Evolutionary conservation across 2,113 vertebrate genomes (phyloP).

Genomic region (Saimiri boliviensis): DNA sequence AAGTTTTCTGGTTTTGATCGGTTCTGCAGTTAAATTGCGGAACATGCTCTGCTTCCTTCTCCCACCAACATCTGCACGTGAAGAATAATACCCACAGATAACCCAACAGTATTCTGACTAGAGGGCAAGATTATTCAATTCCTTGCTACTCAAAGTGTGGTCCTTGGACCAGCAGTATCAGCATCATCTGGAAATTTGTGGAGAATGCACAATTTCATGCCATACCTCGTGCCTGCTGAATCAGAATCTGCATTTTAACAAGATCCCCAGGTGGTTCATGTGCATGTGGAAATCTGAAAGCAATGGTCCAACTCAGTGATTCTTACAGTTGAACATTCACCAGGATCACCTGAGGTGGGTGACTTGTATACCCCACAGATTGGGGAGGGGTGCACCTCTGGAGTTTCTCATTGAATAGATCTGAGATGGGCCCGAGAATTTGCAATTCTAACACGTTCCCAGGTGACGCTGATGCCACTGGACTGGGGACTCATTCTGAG

Average conservation of each 20-base stretch:
- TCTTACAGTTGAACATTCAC: background rate
- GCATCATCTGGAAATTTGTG: background rate
- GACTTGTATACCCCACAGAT: background rate
- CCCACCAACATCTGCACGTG: background rate
- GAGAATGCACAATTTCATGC: background rate
- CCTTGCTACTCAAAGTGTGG: background rate
- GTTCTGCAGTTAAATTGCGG: background rate
- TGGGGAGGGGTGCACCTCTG: background rate
- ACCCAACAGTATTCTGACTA: background rate
- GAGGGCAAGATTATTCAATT: background rate
- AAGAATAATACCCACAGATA: slow-evolving; percentile 3
- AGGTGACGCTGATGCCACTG: background rate
- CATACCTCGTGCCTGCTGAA: background rate
- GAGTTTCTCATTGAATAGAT: background rate
- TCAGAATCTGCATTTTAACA: background rate
- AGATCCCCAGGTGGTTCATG: background rate
- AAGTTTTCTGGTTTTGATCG: slow-evolving; percentile 5
- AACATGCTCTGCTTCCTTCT: background rate
- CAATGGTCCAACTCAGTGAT: background rate
- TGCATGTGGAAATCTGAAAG: background rate
- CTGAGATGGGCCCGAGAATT: background rate
- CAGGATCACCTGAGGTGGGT: background rate
- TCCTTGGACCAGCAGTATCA: background rate
- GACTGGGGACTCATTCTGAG: background rate
- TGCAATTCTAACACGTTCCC: background rate